phyloP scores from a whole-genome alignment of 2,113 vertebrate genomes.

The Equus quagga region DNA sequence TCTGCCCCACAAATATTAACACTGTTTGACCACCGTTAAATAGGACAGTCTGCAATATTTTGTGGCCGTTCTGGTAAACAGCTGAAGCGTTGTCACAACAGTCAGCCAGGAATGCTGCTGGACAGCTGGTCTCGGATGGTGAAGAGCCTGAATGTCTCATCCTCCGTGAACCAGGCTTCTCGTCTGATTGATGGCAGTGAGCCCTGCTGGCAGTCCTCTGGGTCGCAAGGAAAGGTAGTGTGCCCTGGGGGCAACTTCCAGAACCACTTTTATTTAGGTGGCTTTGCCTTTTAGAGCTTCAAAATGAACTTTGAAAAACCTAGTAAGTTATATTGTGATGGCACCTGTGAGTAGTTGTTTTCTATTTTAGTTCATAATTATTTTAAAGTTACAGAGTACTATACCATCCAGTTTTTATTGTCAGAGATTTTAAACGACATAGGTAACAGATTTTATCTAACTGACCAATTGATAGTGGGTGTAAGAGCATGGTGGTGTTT shows the following conservation, averaged over 20 bases:
- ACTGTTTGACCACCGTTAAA: neutral
- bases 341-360: neutral
- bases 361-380: constrained; percentile 24
- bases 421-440: neutral
- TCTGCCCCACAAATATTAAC: neutral
- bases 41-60: constrained; percentile 95
- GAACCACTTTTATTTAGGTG: neutral
- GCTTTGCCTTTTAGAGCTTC: neutral
- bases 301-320: neutral
- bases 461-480: neutral
- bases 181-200: constrained; percentile 96
- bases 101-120: constrained; percentile 95
- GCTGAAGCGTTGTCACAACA: constrained; percentile 94
- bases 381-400: neutral
- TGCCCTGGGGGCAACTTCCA: fast-evolving
- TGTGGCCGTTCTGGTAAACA: constrained; percentile 98
- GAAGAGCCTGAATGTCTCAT: constrained; percentile 95
- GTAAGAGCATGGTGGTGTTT: neutral
- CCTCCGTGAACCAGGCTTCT: constrained; percentile 96
- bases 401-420: neutral
- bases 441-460: neutral
- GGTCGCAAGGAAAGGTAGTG: constrained; percentile 97
- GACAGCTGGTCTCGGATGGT: constrained; percentile 98
- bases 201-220: constrained; percentile 99
- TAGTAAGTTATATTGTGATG: neutral